Evolutionary conservation across 2,797 vertebrate genomes (phyloP).

Genomic region (Knipowitschia caucasica): DNA sequence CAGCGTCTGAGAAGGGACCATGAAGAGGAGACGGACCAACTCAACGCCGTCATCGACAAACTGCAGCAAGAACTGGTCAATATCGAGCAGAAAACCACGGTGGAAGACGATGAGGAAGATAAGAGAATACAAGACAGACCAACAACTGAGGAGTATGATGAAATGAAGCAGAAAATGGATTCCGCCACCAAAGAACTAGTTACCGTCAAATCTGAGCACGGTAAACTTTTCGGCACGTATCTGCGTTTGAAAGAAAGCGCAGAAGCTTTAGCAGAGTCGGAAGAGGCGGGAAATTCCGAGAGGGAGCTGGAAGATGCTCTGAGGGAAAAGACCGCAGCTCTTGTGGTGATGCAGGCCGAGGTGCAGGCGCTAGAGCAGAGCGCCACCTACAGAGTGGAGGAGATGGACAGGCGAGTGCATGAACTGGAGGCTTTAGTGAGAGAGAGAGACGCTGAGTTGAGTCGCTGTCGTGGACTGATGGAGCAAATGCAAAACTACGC

Average conservation of each 20-base stretch:
- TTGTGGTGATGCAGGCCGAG: constrained; percentile 72
- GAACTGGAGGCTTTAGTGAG: constrained; percentile 74
- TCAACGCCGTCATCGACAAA: constrained; percentile 91
- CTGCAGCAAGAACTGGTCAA: constrained; percentile 89
- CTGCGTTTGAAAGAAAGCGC: constrained; percentile 54
- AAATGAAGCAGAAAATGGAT: constrained; percentile 78
- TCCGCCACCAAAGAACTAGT: constrained; percentile 74
- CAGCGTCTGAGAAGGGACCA: constrained; percentile 81
- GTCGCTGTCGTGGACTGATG: constrained; percentile 67
- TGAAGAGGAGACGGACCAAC: constrained; percentile 87
- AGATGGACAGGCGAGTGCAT: constrained; percentile 65
- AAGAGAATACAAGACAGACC: constrained; percentile 52
- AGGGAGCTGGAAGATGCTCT: constrained; percentile 63
- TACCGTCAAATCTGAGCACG: constrained; percentile 68
- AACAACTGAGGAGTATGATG: constrained; percentile 68
- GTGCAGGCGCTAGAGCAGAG: constrained; percentile 73
- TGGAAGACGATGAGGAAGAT: constrained; percentile 75
- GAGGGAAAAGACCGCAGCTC: constrained; percentile 63
- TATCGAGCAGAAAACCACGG: constrained; percentile 78
- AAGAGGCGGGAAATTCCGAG: constrained; percentile 29
- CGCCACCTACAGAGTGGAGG: constrained; percentile 57
- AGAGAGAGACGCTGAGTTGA: constrained; percentile 80
- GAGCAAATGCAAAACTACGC: constrained; percentile 71
- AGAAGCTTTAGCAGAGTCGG: constrained; percentile 40
- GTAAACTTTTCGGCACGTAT: constrained; percentile 57